Percentiles rank a stretch among this genome's conserved stretches.
Conservation (phyloP, 1,140 invertebrate genomes). For the Habropoda laboriosa region DNA sequence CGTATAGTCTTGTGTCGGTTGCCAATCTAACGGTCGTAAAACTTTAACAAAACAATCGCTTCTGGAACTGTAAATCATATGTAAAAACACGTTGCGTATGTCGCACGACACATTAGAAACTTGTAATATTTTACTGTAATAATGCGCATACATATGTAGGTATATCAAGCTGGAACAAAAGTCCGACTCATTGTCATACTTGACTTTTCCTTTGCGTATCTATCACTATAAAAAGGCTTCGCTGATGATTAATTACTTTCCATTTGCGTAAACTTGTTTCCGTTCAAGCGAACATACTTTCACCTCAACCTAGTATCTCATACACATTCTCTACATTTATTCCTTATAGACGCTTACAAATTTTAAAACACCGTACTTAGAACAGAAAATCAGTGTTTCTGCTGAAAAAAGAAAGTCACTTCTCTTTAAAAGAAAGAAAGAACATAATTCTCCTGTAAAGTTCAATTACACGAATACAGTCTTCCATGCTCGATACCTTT, state of each 20-base stretch:
- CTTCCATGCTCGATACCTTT: no score
- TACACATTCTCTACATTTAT: neutral
- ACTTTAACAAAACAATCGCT: conserved; percentile 11
- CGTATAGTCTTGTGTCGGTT: neutral
- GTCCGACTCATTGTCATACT: neutral
- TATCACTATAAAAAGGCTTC: neutral
- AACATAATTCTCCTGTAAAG: no score
- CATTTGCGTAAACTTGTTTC: conserved; percentile 13
- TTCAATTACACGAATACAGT: no score
- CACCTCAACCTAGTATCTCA: conserved; percentile 10
- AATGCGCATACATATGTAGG: neutral
- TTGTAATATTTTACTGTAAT: conserved; percentile 4
- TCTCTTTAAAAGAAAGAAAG: no score
- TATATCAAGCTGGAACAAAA: neutral
- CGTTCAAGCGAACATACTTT: conserved; percentile 10
- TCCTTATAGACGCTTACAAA: neutral
- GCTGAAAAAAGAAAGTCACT: no score
- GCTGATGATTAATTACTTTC: conserved; percentile 11
- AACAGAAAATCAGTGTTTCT: neutral
- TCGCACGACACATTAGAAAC: neutral
- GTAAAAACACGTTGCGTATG: neutral
- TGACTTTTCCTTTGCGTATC: neutral
- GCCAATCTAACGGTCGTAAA: neutral
- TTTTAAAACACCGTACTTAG: neutral
- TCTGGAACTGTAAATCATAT: neutral